A percentile compares a stretch with the other conserved stretches of the same genome.
Evolutionary conservation across 2,113 vertebrate genomes (phyloP).

Genomic region (Lathamus discolor): DNA sequence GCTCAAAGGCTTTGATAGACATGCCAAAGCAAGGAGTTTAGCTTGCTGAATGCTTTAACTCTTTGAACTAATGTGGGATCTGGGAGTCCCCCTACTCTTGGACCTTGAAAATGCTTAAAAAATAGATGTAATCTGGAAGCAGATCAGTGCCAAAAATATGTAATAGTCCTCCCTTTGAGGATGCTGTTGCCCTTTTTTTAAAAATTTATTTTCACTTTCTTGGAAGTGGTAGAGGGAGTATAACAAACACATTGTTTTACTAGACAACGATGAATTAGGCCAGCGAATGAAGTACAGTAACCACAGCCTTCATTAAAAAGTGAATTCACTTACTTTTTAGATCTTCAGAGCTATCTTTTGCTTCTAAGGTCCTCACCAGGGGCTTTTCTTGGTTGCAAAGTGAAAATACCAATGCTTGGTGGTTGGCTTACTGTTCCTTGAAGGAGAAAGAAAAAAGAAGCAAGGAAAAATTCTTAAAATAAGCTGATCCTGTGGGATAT

Average conservation of each 20-base stretch:
- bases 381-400: neutral
- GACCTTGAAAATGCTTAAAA: constrained; percentile 69
- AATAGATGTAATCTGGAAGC: constrained; percentile 57
- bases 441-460: neutral
- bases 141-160: constrained; percentile 35
- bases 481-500: neutral
- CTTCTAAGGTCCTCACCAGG: neutral
- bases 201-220: constrained; percentile 9
- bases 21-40: constrained; percentile 66
- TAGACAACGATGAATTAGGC: neutral
- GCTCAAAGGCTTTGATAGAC: constrained; percentile 69
- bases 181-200: neutral
- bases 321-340: neutral
- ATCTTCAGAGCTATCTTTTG: neutral
- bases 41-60: constrained; percentile 71
- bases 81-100: constrained; percentile 14
- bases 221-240: neutral
- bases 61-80: constrained; percentile 62
- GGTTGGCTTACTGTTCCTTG: neutral
- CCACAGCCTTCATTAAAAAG: neutral
- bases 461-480: neutral
- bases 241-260: constrained; percentile 18
- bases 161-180: constrained; percentile 42
- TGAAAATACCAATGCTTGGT: neutral
- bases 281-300: neutral